Percentiles rank a stretch among this genome's conserved stretches.
Conservation (phyloP, 2,113 vertebrate genomes). For the Romanogobio albipinnatus region DNA sequence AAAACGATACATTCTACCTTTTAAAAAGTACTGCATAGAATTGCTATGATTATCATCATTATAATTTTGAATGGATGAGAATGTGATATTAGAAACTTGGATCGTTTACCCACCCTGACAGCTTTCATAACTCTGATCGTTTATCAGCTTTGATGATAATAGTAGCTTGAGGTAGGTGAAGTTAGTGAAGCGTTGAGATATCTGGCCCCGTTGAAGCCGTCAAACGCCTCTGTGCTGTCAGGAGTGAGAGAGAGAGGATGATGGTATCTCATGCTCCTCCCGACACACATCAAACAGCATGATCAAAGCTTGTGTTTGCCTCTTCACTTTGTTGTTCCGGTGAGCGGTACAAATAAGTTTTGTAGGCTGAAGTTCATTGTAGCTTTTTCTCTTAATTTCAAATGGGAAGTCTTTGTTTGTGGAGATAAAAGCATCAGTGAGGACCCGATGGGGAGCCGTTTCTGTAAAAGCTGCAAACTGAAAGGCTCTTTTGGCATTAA, state of each 20-base stretch:
- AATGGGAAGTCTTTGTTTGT: constrained; percentile 15
- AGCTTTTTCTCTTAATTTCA: background rate
- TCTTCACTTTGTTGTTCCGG: constrained; percentile 20
- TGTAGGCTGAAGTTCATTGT: constrained; percentile 15
- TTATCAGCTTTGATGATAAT: constrained; percentile 23
- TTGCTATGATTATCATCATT: background rate
- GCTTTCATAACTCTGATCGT: background rate
- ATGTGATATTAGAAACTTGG: background rate
- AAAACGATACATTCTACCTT: background rate
- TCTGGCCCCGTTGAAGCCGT: background rate
- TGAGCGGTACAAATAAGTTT: background rate
- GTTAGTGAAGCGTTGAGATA: background rate
- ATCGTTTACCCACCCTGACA: constrained; percentile 16
- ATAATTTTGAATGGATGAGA: background rate
- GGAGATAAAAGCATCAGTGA: background rate
- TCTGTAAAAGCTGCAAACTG: background rate
- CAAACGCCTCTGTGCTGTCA: constrained; percentile 19
- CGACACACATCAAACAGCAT: constrained; percentile 12
- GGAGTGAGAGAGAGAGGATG: background rate
- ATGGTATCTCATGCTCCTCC: background rate
- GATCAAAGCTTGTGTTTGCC: constrained; percentile 15
- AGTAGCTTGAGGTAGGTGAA: background rate
- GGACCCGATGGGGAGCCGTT: background rate
- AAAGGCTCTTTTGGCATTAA: background rate
- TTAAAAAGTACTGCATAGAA: too few species aligned